phyloP scores from a whole-genome alignment of 2,888 invertebrate species.

The Rhamphomyia laevipes region DNA sequence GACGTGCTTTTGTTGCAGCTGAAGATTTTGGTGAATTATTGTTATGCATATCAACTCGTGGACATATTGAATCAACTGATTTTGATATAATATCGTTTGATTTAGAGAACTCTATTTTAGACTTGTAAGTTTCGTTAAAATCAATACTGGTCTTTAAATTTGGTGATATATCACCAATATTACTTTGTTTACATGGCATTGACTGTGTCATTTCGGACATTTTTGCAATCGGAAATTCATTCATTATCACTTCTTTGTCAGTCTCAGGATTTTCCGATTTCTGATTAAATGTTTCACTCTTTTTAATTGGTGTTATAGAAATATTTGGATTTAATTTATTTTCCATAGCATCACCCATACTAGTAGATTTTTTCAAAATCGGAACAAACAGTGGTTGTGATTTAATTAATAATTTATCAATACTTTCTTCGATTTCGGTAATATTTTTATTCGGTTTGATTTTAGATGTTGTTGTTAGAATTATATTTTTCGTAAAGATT shows the following conservation, averaged over 20 bases:
- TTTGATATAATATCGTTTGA: not conserved
- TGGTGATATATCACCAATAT: not conserved
- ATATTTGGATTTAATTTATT: conserved; percentile 12
- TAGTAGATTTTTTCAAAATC: conserved; percentile 28
- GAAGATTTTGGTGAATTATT: not conserved
- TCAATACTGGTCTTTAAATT: not conserved
- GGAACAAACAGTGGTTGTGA: conserved; percentile 29
- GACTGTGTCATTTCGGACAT: not conserved
- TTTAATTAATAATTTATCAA: conserved; percentile 30
- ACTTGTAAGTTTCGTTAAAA: not conserved
- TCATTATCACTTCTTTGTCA: not conserved
- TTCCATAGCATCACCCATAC: conserved; percentile 14
- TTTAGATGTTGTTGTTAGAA: conserved; percentile 17
- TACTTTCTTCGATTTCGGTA: conserved; percentile 32
- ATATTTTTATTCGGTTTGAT: conserved; percentile 19
- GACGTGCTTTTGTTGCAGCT: conserved; percentile 6
- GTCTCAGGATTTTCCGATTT: conserved; percentile 8
- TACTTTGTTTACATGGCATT: not conserved
- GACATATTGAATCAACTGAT: not conserved
- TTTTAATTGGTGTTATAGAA: conserved; percentile 10
- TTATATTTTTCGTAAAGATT: conserved; percentile 22
- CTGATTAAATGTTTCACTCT: not conserved
- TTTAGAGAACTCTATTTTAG: not conserved
- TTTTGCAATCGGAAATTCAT: no score
- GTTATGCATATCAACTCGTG: not conserved